Evolutionary conservation across 2,888 invertebrate species (phyloP).

Genomic region (Acanthosepion lycidas): DNA sequence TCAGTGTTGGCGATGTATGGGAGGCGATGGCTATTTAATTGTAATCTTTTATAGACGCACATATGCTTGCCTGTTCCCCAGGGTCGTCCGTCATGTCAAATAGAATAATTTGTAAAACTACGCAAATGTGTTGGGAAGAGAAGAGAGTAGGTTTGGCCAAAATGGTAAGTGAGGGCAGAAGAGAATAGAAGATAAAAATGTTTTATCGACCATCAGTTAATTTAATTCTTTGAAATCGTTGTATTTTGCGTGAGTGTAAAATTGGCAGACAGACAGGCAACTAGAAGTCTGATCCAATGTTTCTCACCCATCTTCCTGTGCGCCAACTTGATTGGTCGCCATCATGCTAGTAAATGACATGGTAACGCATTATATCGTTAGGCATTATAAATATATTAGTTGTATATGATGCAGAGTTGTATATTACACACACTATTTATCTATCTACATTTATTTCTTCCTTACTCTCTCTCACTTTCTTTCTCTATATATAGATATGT

Average conservation of each 20-base stretch:
- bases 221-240: not conserved
- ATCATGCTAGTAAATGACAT: not conserved
- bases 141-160: too few relatives aligned
- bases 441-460: too few relatives aligned
- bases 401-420: not conserved
- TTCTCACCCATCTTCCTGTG: not conserved
- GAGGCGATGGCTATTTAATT: not conserved
- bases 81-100: not conserved
- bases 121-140: not conserved
- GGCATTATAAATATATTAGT: not conserved
- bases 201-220: not conserved
- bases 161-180: not conserved
- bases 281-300: not conserved
- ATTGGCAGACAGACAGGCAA: not conserved
- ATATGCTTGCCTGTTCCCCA: slow-evolving; percentile 7
- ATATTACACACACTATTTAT: not conserved
- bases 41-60: not conserved
- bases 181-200: not conserved
- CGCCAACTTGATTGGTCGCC: not conserved
- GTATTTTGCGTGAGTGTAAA: slow-evolving; percentile 1
- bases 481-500: not conserved
- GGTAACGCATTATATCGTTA: not conserved
- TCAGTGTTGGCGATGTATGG: not conserved
- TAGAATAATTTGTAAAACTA: slow-evolving; percentile 33
- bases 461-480: too few relatives aligned